Evolutionary conservation across 2,888 invertebrate species (phyloP).

Genomic region (Hylaea fasciaria): DNA sequence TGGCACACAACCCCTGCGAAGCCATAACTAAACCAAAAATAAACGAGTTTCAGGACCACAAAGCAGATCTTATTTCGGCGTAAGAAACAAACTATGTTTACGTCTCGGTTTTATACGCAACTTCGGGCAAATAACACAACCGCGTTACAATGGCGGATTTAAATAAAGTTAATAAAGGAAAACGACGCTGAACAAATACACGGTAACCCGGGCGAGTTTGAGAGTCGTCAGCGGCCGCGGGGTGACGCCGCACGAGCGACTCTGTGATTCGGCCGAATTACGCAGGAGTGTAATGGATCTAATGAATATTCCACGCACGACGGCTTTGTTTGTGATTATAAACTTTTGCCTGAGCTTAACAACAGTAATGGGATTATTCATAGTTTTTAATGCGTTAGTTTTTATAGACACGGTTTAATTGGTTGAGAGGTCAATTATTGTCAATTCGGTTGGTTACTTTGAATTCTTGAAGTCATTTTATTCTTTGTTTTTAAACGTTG

Average conservation of each 20-base stretch:
- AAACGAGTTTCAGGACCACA: too few species aligned
- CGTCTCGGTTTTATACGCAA: conserved; percentile 1
- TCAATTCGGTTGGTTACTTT: too few species aligned
- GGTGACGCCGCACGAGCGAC: background rate
- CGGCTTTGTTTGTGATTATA: conserved; percentile 29
- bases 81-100: background rate
- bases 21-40: too few species aligned
- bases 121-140: conserved; percentile 15
- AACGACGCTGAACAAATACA: conserved; percentile 3
- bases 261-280: conserved; percentile 4
- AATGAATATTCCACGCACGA: conserved; percentile 27
- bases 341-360: conserved; percentile 12
- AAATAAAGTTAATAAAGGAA: conserved; percentile 24
- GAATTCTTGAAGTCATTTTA: too few species aligned
- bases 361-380: conserved; percentile 14
- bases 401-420: background rate
- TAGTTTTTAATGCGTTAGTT: background rate
- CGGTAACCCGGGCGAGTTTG: background rate
- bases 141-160: conserved; percentile 14
- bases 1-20: too few species aligned
- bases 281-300: conserved; percentile 13
- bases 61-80: too few species aligned
- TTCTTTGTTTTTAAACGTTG: too few species aligned
- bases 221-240: background rate
- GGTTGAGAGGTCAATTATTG: background rate